phyloP scores from a whole-genome alignment of 1,140 invertebrate species.

The Aphaenogaster ashmeadi region DNA sequence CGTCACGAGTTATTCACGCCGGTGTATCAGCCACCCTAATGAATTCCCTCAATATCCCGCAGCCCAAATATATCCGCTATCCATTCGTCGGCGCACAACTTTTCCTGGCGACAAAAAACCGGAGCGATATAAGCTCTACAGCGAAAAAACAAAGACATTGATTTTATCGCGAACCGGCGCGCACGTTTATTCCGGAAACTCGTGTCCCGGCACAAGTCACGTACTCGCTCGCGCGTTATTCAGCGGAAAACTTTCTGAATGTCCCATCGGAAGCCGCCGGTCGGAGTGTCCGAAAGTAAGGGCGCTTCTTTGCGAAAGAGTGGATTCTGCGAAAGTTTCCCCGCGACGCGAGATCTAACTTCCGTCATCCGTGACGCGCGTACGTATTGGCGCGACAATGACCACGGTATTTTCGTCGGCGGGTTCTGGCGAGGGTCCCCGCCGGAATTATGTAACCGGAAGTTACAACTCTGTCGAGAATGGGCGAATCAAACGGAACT shows the following conservation, averaged over 20 bases:
- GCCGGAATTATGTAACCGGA: conserved; percentile 12
- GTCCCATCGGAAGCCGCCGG: conserved; percentile 17
- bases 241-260: conserved; percentile 60
- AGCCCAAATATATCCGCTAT: background rate
- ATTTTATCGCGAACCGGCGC: background rate
- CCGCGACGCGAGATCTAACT: conserved; percentile 34
- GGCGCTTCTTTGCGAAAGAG: background rate
- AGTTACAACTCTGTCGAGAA: conserved; percentile 22
- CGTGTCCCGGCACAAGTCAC: conserved; percentile 3
- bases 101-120: background rate
- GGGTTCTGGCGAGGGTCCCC: background rate
- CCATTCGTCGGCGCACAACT: background rate
- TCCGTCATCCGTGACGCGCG: conserved; percentile 44
- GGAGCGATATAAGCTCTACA: background rate
- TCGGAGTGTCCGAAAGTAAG: conserved; percentile 26
- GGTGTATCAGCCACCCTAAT: background rate
- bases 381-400: conserved; percentile 50
- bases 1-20: conserved; percentile 17
- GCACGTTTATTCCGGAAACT: conserved; percentile 24
- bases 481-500: conserved; percentile 26
- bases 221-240: conserved; percentile 55
- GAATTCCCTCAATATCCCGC: background rate
- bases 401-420: conserved; percentile 9
- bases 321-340: conserved; percentile 4
- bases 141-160: conserved; percentile 12